Base-by-base conservation (phyloP, 2,888 invertebrate species). In the Heteropelma amictum region DNA sequence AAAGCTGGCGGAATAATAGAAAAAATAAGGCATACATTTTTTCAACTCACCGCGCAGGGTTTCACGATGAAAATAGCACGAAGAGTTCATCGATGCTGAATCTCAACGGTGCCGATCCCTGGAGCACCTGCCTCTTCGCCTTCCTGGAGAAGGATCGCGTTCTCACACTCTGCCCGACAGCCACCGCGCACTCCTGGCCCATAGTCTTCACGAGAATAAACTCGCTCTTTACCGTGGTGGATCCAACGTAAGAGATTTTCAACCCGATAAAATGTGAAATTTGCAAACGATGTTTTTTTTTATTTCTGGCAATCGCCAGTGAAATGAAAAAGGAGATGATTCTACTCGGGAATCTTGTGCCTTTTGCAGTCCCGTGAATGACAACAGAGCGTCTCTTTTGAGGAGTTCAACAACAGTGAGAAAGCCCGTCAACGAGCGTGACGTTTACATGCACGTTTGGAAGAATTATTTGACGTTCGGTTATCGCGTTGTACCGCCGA, bases 381-480 rank as follows among this genome's bases (percentile, higher is more conserved):
- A 99, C 88, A 98, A 98, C 86, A 93, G 99, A 80, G 98, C 98
- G 0, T 98, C 98, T 0, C 91, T 99, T 21, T 90, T 99, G 74
- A 92, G 99, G 69, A 94, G 96, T 80, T 95, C 97, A 4, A 95
- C 97, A 0, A 92, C 96, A 3, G 94, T 96, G 0, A 94, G 97
- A 84, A 98, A 98, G 87, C 95, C 97, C 6, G 94, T 97, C 64
- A 97, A 96, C 80, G 98, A 98, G 90, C 92, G 97, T 80, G 98
- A 98, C 88, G 94, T 96, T 30, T 98, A 98, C 89, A 94, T 99
- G 92, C 97, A 97, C 89, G 93, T 99, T 21, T 99, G 99, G 98
- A 96, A 97, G 87, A 98, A 98, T 91, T 98, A 99, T 90, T 93
- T 98, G 83, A 96, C 97, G 12, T 96, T 98, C 91, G 98, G 98